Base-by-base conservation (phyloP, 2,797 vertebrate genomes). In the Catostomus latipinnis region DNA sequence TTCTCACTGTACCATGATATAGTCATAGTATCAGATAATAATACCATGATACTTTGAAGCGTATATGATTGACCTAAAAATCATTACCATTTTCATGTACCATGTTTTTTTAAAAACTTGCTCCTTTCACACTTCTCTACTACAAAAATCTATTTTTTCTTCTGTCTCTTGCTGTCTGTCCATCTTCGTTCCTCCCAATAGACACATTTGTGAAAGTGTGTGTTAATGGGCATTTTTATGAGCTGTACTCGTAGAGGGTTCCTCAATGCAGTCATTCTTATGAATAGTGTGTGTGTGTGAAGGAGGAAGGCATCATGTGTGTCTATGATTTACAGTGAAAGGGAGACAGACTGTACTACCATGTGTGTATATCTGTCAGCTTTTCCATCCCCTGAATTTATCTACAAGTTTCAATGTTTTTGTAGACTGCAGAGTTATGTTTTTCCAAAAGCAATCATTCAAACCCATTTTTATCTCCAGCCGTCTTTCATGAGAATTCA, bases 181-280 rank as follows among this genome's bases (percentile, higher is more conserved):
- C 34, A 3, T 34, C 9, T 3, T 8, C 49, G 63, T 10, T 45
- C 14, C 62, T 56, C 49, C 56, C 56, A 8, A 65, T 61, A 50
- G 67, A 14, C 7, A 10, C 14, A 53, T 71, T 22, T 66, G 52
- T 81, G 68, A 71, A 57, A 65, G 52, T 81, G 52, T 81, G 52
- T 71, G 68, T 71, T 71, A 68, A 81, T 65, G 52, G 57, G 43
- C 56, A 61, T 78, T 60, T 78, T 71, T 72, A 78, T 68, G 78
- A 71, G 79, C 45, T 52, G 34, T 56, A 70, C 70, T 73, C 18
- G 18, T n/a, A 65, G 58, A 72, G 48, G 54, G 71, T 62, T 80
- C 70, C 56, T 63, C 75, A 58, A 61, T 65, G 76, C 22, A 10
- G 1, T 66, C 70, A 54, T 79, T 79, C 68, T 79, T 79, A 52